Conservation (phyloP, 2,113 vertebrate genomes). For the Himantopus leucocephalus region DNA sequence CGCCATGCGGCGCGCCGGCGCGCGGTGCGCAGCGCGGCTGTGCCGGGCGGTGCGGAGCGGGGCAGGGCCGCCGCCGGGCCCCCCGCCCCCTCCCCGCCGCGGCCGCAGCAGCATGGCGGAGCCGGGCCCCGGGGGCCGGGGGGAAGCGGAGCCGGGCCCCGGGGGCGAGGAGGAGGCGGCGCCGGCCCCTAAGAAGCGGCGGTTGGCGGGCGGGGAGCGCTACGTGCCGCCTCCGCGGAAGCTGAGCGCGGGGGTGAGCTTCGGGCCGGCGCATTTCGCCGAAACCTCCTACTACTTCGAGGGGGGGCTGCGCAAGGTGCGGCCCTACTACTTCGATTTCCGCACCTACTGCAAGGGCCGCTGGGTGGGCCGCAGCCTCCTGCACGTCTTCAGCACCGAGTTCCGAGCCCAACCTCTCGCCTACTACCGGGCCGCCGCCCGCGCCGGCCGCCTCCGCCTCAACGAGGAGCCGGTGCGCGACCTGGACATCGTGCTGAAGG, state of each 20-base stretch:
- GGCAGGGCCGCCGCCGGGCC: background rate
- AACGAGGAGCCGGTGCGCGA: slow-evolving; percentile 85
- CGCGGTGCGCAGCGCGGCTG: too few species aligned
- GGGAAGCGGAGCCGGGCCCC: too few species aligned
- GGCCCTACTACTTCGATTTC: slow-evolving; percentile 92
- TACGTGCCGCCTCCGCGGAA: slow-evolving; percentile 90
- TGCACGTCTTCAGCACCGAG: slow-evolving; percentile 88
- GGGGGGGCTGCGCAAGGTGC: slow-evolving; percentile 90
- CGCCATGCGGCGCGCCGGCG: background rate
- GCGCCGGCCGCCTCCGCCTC: slow-evolving; percentile 86
- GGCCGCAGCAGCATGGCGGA: background rate
- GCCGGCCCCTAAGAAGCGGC: background rate
- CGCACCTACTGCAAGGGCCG: slow-evolving; percentile 95
- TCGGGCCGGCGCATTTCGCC: slow-evolving; percentile 85
- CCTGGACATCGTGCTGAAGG: slow-evolving; percentile 89
- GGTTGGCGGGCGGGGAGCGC: slow-evolving; percentile 73
- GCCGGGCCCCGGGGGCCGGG: background rate
- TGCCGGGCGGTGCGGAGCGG: background rate
- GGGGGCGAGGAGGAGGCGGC: background rate
- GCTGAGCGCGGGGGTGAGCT: slow-evolving; percentile 85
- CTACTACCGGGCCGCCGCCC: slow-evolving; percentile 83
- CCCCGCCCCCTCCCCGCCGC: background rate
- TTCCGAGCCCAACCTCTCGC: slow-evolving; percentile 87
- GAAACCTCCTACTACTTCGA: slow-evolving; percentile 94
- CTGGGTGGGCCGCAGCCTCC: slow-evolving; percentile 90